Base-by-base conservation (phyloP, 2,797 vertebrate genomes). In the Spea hammondii region DNA sequence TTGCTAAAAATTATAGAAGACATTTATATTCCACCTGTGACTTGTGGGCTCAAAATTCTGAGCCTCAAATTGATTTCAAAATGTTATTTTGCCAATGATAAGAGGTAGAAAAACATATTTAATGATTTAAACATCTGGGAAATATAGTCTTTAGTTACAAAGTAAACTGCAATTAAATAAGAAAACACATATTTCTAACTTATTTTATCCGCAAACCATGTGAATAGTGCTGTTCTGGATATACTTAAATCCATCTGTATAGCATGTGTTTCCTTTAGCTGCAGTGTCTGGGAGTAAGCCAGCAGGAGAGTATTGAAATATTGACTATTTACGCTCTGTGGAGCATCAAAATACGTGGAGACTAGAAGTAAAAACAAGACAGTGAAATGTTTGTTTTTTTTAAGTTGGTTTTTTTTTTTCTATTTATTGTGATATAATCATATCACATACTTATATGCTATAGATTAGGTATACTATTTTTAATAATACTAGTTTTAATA, bases 1-100 rank as follows among this genome's bases (percentile, higher is more conserved):
- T 62, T 62, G 59, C 32, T 67, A 13, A n/a, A 67, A 67, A 12
- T 48, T 67, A 47, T n/a, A 67, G 12, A n/a, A 46, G 64, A 66
- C 32, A 66, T 49, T 67, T 67, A 48, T n/a, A 67, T 8, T 9
- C 65, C 47, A 67, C 11, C 65, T 67, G 59, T 32, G 14, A 6
- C 32, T 62, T 17, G 32, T 32, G 14, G 12, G n/a, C 32, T 62
- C 59, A 17, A 13, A 62, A 62, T 17, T 4, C 4, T 6, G 14
- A 62, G 12, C 14, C 59, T 4, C n/a, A 62, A 10, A n/a, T n/a
- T 45, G 1, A 2, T 70, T 32, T 17, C 8, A 13, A 55, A 57
- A 59, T 70, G 51, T 54, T 54, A 10, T 70, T 70, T 68, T 47
- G 13, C 47, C 47, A 70, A 12, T 70, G 54, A 44, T 8, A 14